Conservation (phyloP, 2,113 vertebrate species). For the Myotis davidii region DNA sequence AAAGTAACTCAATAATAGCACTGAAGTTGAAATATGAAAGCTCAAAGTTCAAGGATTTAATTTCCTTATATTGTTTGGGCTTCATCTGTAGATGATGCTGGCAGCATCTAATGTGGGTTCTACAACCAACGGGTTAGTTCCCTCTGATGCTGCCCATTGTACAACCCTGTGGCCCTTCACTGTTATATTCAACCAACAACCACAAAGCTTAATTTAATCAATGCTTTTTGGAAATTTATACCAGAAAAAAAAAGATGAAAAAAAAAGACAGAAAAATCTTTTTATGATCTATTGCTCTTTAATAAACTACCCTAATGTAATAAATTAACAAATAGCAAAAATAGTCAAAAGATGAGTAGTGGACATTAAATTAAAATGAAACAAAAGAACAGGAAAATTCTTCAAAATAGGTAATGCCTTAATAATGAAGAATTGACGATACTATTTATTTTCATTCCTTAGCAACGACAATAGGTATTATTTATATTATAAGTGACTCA, state of each 20-base stretch:
- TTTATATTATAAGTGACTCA: neutral
- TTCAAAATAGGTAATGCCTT: neutral
- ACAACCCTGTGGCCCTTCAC: neutral
- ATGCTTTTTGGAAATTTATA: neutral
- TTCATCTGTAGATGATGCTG: neutral
- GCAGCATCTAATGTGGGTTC: neutral
- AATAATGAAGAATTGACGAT: neutral
- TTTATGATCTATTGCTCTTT: neutral
- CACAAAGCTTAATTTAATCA: neutral
- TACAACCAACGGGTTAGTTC: neutral
- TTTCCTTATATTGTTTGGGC: neutral
- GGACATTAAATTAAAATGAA: neutral
- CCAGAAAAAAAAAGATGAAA: neutral
- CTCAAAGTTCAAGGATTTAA: neutral
- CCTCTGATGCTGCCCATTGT: neutral
- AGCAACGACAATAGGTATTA: neutral
- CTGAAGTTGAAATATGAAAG: neutral
- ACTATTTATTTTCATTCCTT: slow-evolving; percentile 9
- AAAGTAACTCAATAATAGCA: neutral
- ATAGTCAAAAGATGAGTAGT: neutral
- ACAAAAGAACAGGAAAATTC: neutral
- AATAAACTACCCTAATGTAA: neutral
- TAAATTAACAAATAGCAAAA: neutral
- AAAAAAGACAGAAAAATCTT: neutral
- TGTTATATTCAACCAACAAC: neutral